phyloP scores from a whole-genome alignment of 2,888 invertebrate genomes.

The Xanthorhoe designata region DNA sequence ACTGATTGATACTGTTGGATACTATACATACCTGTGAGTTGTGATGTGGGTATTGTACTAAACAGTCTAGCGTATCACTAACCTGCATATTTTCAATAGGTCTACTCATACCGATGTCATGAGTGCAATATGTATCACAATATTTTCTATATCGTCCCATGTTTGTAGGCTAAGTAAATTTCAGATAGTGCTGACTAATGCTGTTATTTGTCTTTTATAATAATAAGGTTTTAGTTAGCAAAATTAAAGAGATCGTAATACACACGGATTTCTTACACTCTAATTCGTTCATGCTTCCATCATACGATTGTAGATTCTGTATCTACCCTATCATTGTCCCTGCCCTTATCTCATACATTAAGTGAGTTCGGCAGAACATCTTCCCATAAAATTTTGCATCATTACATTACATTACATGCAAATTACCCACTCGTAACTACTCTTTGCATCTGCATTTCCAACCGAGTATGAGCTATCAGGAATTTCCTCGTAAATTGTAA shows the following conservation, averaged over 20 bases:
- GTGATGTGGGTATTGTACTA: conserved; percentile 8
- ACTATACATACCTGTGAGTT: conserved; percentile 15
- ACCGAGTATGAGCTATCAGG: neutral
- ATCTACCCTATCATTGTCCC: neutral
- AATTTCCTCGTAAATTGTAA: neutral
- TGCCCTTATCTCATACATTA: neutral
- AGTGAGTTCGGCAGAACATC: neutral
- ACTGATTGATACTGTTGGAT: conserved; percentile 15
- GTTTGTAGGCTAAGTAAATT: no score
- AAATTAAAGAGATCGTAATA: neutral
- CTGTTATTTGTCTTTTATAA: no score
- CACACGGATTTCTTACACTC: neutral
- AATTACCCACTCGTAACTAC: neutral
- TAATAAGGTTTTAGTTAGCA: neutral
- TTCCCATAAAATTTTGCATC: neutral
- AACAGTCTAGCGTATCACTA: neutral
- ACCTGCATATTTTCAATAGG: neutral
- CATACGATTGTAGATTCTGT: neutral
- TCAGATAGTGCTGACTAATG: no score
- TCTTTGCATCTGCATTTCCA: neutral
- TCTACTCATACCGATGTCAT: no score
- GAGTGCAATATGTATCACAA: no score
- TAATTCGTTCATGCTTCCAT: no score
- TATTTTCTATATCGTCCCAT: no score
- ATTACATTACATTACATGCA: neutral